Base-by-base conservation (phyloP, 2,113 vertebrate genomes). In the Ariopsis seemanni region DNA sequence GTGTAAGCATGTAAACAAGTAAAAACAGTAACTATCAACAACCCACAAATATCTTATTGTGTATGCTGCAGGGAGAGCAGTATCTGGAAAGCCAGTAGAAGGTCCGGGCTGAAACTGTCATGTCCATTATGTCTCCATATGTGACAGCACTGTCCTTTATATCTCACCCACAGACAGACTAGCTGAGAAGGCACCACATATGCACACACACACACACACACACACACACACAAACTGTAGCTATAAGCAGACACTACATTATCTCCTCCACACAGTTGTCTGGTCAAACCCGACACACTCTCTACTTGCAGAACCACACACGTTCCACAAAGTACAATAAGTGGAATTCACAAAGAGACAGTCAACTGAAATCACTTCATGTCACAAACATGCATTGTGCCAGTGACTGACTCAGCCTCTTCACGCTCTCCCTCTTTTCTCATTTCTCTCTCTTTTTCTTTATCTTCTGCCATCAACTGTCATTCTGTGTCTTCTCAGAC, bases 401-500 rank as follows among this genome's bases (percentile, higher is more conserved):
- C 62, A 79, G 48, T 42, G 69, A 82, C 82, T 86, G 63, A 83
- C 83, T 87, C 53, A 55, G 78, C 48, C 67, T 86, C 69, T 58
- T 62, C 69, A 81, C 69, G 77, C 53, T 62, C 81, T 82, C 87
- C 27, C 27, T 75, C 81, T 69, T 58, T 85, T 71, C 8, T 17
- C 0, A 34, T 63, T 60, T 85, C 84, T 85, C 82, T 86, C 84
- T 34, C 85, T 71, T 55, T 92, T 57, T 83, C 84, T 72, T 86
- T 88, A 25, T 77, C 30, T 65, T 87, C 34, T 86, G 82, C 88
- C 85, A 89, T 87, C 89, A 86, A 85, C 81, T 88, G 86, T 85
- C 88, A 92, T 93, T 91, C 92, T 89, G 91, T 93, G 86, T 93
- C 92, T 92, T 92, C 27, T 94, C 92, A 93, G 91, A 92, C 93